These are phyloP conservation scores for Sinocyclocheilus anshuiensis DNA, from an alignment of 2,113 vertebrate genomes.

Conservation along the genomic window DNA sequence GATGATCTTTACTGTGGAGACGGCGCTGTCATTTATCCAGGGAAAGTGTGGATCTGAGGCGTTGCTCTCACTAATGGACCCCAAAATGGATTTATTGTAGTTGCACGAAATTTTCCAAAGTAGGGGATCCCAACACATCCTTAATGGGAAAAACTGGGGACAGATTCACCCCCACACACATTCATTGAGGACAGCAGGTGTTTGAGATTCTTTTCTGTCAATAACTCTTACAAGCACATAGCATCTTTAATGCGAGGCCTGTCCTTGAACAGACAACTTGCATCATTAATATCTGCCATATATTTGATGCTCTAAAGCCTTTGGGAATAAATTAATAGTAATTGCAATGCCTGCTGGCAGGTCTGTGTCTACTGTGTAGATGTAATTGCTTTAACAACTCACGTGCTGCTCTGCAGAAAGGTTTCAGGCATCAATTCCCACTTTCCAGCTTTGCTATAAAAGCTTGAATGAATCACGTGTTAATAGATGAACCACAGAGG, in stretches of 20 bases:
- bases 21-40: background rate
- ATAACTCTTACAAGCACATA: background rate
- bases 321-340: slow-evolving; percentile 47
- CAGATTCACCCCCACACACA: background rate
- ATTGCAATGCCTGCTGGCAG: slow-evolving; percentile 36
- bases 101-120: background rate
- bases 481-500: background rate
- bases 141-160: background rate
- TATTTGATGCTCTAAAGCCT: slow-evolving; percentile 21
- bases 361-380: slow-evolving; percentile 31
- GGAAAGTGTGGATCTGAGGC: slow-evolving; percentile 11
- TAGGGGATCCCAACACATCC: background rate
- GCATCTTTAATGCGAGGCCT: background rate
- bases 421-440: background rate
- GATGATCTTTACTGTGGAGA: background rate
- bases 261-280: slow-evolving; percentile 22
- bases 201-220: background rate
- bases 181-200: background rate
- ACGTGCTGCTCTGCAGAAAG: background rate
- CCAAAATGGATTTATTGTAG: slow-evolving; percentile 1
- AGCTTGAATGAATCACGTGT: background rate
- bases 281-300: slow-evolving; percentile 33
- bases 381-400: slow-evolving; percentile 53
- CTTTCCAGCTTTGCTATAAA: background rate
- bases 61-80: background rate